Base-by-base conservation (phyloP, 2,113 vertebrate species). In the Oncorhynchus clarkii region DNA sequence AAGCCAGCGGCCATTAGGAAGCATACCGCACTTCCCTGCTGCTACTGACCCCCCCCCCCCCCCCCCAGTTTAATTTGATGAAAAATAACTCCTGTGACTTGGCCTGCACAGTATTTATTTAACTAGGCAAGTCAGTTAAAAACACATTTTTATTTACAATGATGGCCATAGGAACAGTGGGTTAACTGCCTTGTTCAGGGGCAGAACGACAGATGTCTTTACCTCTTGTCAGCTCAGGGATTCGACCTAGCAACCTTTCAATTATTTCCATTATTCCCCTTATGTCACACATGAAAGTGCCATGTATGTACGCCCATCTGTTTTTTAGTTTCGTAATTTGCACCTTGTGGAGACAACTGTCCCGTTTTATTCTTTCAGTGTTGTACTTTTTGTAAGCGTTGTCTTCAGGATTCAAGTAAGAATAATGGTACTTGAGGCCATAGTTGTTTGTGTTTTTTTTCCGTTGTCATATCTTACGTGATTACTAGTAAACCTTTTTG, bases 321-420 rank as follows among this genome's bases (percentile, higher is more conserved):
- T 27, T 64, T 48, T n/a, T 12, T 20, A 8, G 67, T 67, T 70
- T 49, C 64, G 77, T 77, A 80, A 74, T 86, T 86, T 90, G 86
- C 90, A 91, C 90, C 87, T 91, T 91, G 72, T 84, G 71, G 60
- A 75, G 64, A 34, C 34, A 34, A 64, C 80, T 60, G 78, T 88
- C 75, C 60, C 24, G 31, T 79, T 82, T 8, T 65, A 74, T 71
- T 82, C 70, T 71, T 72, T 86, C 20, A 68, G 67, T 39, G 39
- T 91, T 87, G 90, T 89, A 92, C 89, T 93, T 34, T 27, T 92
- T 92, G 81, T 86, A 79, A 76, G 57, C 62, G 78, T 82, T 89
- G 88, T 87, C 65, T 78, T 84, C 77, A 72, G 60, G 68, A 76
- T 78, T 83, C 85, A 72, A 73, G 69, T 64, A 75, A 68, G 39